Base-by-base conservation (phyloP, 1,140 invertebrate species). In the Drosophila ficusphila region DNA sequence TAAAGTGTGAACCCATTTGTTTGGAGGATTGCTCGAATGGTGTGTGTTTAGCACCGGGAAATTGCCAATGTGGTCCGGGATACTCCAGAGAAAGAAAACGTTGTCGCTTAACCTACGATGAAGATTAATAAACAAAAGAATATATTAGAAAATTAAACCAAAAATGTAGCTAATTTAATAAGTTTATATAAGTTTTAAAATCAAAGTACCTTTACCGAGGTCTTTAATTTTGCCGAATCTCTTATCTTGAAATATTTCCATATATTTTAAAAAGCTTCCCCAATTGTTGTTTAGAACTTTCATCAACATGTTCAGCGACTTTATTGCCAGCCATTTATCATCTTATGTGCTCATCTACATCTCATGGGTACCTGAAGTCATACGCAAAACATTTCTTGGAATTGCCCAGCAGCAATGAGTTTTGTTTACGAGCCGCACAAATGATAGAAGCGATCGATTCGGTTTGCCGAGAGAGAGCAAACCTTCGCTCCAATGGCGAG, bases 1-100 rank as follows among this genome's bases (percentile, higher is more conserved):
- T 83, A 0, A 82, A 92, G 27, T 94, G 94, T 69, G 92, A 92
- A 36, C 94, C 94, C 6, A 92, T 93, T 2, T 94, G 94, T 64
- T 70, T 47, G 2, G 78, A 92, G 34, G 92, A 92, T 4, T 95
- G 94, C 67, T 65, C 92, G 0, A 93, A 95, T 72, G 93, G 93
- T 0, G 67, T 92, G 4, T 95, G 94, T 62, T 29, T 89, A 9
- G 82, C 77, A 0, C 94, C 94, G 1, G 90, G 93, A 29, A 67
- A 72, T 0, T 95, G 94, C 61, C 70, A 89, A 9, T 94, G 93
- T 72, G 85, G 90, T 9, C 49, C 76, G 0, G 89, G 91, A 8
- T 90, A 67, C 52, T 33, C 4, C 52, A 53, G 3, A 14, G 29
- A 3, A 34, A 57, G 56, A 6, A 62, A 44, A n/a, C n/a, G n/a